Conservation (phyloP, 2,888 invertebrate genomes). For the Cosmopolites sordidus region DNA sequence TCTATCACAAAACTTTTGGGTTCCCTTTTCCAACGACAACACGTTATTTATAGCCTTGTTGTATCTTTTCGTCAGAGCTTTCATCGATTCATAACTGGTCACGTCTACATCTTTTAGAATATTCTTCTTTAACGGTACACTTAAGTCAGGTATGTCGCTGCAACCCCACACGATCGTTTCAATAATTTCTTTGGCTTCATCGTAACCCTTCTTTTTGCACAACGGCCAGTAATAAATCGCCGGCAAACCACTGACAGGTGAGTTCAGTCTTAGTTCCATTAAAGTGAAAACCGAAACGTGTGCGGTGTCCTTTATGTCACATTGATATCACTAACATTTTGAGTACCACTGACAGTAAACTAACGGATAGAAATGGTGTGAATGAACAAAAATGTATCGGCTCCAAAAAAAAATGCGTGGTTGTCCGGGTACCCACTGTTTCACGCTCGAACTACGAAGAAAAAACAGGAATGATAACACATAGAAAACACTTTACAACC, state of each 20-base stretch:
- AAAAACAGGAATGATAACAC: constrained; percentile 11
- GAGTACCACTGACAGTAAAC: constrained; percentile 7
- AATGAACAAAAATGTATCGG: constrained; percentile 13
- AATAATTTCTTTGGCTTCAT: constrained; percentile 24
- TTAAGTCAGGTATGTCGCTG: constrained; percentile 26
- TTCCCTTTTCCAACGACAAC: constrained; percentile 26
- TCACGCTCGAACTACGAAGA: constrained; percentile 9
- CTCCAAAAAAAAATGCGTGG: neutral
- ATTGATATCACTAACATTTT: constrained; percentile 18
- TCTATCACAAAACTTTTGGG: constrained; percentile 28
- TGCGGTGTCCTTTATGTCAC: constrained; percentile 13
- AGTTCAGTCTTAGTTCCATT: constrained; percentile 27
- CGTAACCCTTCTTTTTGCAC: constrained; percentile 25
- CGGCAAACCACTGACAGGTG: constrained; percentile 24
- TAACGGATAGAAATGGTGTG: constrained; percentile 8
- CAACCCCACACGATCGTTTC: constrained; percentile 28
- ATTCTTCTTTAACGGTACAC: constrained; percentile 25
- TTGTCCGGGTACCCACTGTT: constrained; percentile 5
- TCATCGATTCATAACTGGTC: constrained; percentile 23
- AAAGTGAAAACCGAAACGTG: constrained; percentile 2
- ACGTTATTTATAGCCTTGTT: constrained; percentile 26
- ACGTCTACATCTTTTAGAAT: constrained; percentile 24
- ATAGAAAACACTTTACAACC: constrained; percentile 6
- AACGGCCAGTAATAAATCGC: constrained; percentile 25
- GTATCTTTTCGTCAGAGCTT: constrained; percentile 22